Percentiles rank a stretch among this genome's conserved stretches.
These are phyloP conservation scores for Pachliopta kotzebuea DNA, from an alignment of 2,888 invertebrate species.

Conservation along the genomic window DNA sequence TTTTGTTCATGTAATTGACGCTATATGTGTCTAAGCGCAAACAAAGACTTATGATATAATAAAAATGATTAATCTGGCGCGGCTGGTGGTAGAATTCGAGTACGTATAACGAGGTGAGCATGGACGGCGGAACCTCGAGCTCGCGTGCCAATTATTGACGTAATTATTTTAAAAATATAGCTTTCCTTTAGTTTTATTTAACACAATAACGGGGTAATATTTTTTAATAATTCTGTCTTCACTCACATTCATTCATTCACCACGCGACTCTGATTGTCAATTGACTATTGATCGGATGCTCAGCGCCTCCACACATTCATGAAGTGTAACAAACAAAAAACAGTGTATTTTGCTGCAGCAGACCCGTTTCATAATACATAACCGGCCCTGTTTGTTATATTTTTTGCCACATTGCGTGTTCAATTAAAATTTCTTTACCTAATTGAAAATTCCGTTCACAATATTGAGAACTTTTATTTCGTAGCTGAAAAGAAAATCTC, in stretches of 20 bases:
- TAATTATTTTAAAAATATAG: slow-evolving; percentile 79
- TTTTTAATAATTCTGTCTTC: slow-evolving; percentile 60
- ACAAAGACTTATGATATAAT: slow-evolving; percentile 75
- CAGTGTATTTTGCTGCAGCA: slow-evolving; percentile 18
- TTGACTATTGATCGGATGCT: slow-evolving; percentile 56
- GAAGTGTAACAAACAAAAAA: slow-evolving; percentile 35
- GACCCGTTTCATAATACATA: slow-evolving; percentile 27
- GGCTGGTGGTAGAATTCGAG: slow-evolving; percentile 75
- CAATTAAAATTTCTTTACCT: slow-evolving; percentile 31
- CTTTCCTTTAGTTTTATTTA: slow-evolving; percentile 69
- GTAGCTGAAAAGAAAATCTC: not conserved
- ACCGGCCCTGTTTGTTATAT: slow-evolving; percentile 21
- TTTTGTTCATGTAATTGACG: slow-evolving; percentile 74
- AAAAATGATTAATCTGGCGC: slow-evolving; percentile 76
- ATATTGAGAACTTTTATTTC: slow-evolving; percentile 26
- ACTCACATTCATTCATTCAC: slow-evolving; percentile 53
- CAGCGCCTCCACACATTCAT: slow-evolving; percentile 42
- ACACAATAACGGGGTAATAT: slow-evolving; percentile 64
- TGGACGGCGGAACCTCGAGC: slow-evolving; percentile 46
- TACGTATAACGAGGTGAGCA: slow-evolving; percentile 70
- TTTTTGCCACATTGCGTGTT: slow-evolving; percentile 22
- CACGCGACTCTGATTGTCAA: slow-evolving; percentile 60
- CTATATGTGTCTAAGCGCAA: slow-evolving; percentile 52
- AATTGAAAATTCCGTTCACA: slow-evolving; percentile 29
- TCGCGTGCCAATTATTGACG: slow-evolving; percentile 79